Evolutionary conservation across 2,888 invertebrate genomes (phyloP), one percentile per base, ranked within the genome.

Genomic region (Melanophora roralis): DNA sequence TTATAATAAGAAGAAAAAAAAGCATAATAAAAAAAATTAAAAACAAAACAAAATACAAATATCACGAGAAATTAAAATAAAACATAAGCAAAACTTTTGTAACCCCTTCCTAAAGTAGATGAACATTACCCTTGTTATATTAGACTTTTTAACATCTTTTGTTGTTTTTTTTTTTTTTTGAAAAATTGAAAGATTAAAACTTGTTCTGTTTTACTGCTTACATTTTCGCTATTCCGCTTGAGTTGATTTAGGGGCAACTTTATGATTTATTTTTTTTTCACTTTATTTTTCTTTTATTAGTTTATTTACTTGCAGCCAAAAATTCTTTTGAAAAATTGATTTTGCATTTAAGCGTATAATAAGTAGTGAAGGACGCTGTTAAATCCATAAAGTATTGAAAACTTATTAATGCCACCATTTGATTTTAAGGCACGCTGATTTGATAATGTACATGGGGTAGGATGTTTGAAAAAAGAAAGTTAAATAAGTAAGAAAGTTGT

Each of bases 241-340:
- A 69, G 69, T 64, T 65, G 53, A 38, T 53, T 55, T 60, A 65
- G 45, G 65, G 40, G 53, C n/a, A 59, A 71, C 32, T 55, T 79
- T 60, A 65, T 60, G 64, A 60, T 65, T 65, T 62, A 32, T 23
- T 40, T 55, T 6, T 51, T 38, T 32, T 3, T 38, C n/a, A n/a
- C n/a, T n/a, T n/a, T 14, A 6, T n/a, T 12, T 23, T 47, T 2
- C 4, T 47, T 23, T 7, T 38, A n/a, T 71, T 19, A 40, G 67
- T 60, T 74, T 74, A 60, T 60, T 53, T 65, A 74, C 68, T 74
- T 27, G 57, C 16, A 36, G 74, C 65, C 59, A 79, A 59, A 75
- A 78, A 57, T 73, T 49, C 68, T 68, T 68, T 78, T 73, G 62
- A 74, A 64, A 73, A 78, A 73, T 78, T 78, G 57, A 68, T 62